phyloP scores from a whole-genome alignment of 2,797 vertebrate species.

The Cynodonichthys magdalenae region DNA sequence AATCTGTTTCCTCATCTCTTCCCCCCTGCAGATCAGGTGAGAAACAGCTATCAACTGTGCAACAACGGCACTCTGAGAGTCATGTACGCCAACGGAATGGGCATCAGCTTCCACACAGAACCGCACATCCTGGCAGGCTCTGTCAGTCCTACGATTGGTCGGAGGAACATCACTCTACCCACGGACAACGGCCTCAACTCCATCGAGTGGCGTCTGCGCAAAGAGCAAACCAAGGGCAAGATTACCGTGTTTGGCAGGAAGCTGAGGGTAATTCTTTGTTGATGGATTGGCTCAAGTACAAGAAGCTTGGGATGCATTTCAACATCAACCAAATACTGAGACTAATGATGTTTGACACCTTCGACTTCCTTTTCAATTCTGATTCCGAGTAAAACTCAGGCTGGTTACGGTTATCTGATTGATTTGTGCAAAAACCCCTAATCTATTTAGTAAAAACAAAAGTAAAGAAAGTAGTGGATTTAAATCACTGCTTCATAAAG shows the following conservation, averaged over 20 bases:
- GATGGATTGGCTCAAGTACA: neutral
- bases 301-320: neutral
- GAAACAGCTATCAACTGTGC: constrained; percentile 98
- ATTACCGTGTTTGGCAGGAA: constrained; percentile 98
- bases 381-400: too few relatives aligned
- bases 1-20: constrained; percentile 19
- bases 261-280: constrained; percentile 85
- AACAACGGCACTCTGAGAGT: constrained; percentile 97
- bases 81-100: constrained; percentile 99
- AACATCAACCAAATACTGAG: neutral
- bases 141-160: constrained; percentile 96
- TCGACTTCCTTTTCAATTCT: too few relatives aligned
- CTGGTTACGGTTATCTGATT: too few relatives aligned
- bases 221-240: constrained; percentile 98
- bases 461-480: too few relatives aligned
- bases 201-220: constrained; percentile 98
- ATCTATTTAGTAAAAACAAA: too few relatives aligned
- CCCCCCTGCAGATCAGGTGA: constrained; percentile 91
- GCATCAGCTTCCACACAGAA: constrained; percentile 98
- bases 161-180: constrained; percentile 97
- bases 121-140: constrained; percentile 97
- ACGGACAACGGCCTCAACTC: constrained; percentile 98
- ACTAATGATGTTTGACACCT: neutral
- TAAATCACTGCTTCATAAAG: too few relatives aligned
- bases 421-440: too few relatives aligned